Evolutionary conservation across 2,888 invertebrate genomes (phyloP).

Genomic region (Nymphalis urticae): DNA sequence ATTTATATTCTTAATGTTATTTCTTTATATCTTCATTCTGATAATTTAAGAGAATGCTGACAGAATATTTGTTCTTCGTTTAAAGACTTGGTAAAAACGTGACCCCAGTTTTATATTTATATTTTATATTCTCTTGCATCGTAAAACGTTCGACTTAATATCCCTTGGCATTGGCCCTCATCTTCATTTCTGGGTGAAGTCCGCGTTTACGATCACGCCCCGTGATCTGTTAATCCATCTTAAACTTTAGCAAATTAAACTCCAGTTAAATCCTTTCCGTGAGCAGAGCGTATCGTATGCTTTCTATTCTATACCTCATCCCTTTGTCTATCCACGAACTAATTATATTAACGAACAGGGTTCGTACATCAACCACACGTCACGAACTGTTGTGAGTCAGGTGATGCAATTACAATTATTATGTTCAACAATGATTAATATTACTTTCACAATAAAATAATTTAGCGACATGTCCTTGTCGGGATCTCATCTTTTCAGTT

Average conservation of each 20-base stretch:
- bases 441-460: too few relatives aligned
- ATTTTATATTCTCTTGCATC: constrained; percentile 22
- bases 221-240: constrained; percentile 32
- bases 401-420: neutral
- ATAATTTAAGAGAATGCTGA: neutral
- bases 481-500: too few relatives aligned
- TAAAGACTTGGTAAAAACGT: constrained; percentile 19
- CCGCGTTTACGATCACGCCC: constrained; percentile 33
- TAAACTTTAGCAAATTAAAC: constrained; percentile 31
- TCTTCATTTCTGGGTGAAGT: constrained; percentile 32
- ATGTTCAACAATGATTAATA: neutral
- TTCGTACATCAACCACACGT: too few relatives aligned
- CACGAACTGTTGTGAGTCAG: too few relatives aligned
- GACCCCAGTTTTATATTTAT: constrained; percentile 27
- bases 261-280: constrained; percentile 30
- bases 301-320: neutral
- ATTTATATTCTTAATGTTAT: too few relatives aligned
- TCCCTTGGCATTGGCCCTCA: constrained; percentile 33
- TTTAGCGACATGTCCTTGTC: too few relatives aligned
- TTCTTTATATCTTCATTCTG: too few relatives aligned
- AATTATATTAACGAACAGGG: too few relatives aligned
- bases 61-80: constrained; percentile 12
- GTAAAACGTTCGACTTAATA: constrained; percentile 28
- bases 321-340: too few relatives aligned
- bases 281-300: constrained; percentile 16